These are phyloP conservation scores for Drosophila nigricruria DNA, from an alignment of 2,888 invertebrate species.

Conservation along the genomic window DNA sequence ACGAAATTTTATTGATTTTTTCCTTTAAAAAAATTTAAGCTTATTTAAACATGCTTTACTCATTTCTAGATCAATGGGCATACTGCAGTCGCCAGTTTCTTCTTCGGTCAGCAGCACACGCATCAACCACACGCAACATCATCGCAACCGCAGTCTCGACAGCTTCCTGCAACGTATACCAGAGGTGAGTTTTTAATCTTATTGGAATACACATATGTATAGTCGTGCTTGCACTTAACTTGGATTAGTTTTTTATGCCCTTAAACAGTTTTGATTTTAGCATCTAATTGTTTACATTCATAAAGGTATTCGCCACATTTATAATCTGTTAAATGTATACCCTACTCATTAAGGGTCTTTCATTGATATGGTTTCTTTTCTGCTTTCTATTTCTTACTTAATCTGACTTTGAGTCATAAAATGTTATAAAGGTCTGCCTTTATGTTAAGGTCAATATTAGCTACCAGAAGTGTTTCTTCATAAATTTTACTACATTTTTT, in stretches of 20 bases:
- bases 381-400: not conserved
- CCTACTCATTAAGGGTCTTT: not conserved
- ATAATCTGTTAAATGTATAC: slow-evolving; percentile 28
- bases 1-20: slow-evolving; percentile 58
- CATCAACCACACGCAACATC: slow-evolving; percentile 88
- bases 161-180: slow-evolving; percentile 95
- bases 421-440: not conserved
- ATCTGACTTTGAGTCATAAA: not conserved
- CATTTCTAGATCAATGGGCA: slow-evolving; percentile 85
- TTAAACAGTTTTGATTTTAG: not conserved
- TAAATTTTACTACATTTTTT: too few species aligned
- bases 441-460: too few species aligned
- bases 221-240: not conserved
- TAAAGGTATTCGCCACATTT: slow-evolving; percentile 9
- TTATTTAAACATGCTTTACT: slow-evolving; percentile 1
- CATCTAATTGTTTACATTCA: not conserved
- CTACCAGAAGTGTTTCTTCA: too few species aligned
- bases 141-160: slow-evolving; percentile 95
- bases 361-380: not conserved
- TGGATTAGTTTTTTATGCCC: not conserved
- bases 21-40: not conserved
- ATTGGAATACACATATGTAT: not conserved
- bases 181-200: slow-evolving; percentile 87
- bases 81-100: slow-evolving; percentile 85
- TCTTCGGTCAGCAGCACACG: slow-evolving; percentile 84